Conservation (phyloP, 2,797 vertebrate species). For the Etheostoma perlongum region DNA sequence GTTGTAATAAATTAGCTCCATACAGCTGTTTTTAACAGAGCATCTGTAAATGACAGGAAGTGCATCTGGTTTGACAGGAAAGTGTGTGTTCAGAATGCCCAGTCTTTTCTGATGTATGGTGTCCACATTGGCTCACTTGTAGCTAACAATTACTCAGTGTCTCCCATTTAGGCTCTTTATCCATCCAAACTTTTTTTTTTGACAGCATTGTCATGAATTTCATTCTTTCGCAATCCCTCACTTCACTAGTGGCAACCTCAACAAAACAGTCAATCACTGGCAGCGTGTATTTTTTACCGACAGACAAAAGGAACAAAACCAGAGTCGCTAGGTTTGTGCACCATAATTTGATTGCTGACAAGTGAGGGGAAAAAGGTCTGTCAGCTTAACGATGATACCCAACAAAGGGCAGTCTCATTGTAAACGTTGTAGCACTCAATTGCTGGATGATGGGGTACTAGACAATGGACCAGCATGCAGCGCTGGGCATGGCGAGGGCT, state of each 20-base stretch:
- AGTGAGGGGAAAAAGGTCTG: conserved; percentile 80
- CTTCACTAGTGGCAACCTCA: conserved; percentile 81
- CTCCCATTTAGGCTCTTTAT: conserved; percentile 62
- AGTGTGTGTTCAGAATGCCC: conserved; percentile 53
- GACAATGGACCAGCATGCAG: conserved; percentile 84
- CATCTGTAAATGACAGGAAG: conserved; percentile 32
- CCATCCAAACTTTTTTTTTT: conserved; percentile 58
- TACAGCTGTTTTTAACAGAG: not conserved
- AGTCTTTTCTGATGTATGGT: conserved; percentile 45
- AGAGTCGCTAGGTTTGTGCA: conserved; percentile 68
- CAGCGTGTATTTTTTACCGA: conserved; percentile 62
- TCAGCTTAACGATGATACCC: conserved; percentile 81
- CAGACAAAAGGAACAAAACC: conserved; percentile 78
- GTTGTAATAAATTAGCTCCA: conserved; percentile 14
- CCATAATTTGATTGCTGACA: conserved; percentile 85
- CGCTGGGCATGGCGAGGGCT: conserved; percentile 73
- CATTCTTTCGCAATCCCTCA: conserved; percentile 75
- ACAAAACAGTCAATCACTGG: conserved; percentile 77
- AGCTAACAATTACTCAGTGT: conserved; percentile 64
- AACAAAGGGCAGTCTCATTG: conserved; percentile 82
- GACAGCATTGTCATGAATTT: conserved; percentile 53
- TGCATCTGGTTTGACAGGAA: conserved; percentile 20
- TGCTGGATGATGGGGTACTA: conserved; percentile 76
- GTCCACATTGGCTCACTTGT: conserved; percentile 50
- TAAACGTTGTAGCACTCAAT: conserved; percentile 81